phyloP scores from a whole-genome alignment of 2,888 invertebrate genomes.

The Noctua comes region DNA sequence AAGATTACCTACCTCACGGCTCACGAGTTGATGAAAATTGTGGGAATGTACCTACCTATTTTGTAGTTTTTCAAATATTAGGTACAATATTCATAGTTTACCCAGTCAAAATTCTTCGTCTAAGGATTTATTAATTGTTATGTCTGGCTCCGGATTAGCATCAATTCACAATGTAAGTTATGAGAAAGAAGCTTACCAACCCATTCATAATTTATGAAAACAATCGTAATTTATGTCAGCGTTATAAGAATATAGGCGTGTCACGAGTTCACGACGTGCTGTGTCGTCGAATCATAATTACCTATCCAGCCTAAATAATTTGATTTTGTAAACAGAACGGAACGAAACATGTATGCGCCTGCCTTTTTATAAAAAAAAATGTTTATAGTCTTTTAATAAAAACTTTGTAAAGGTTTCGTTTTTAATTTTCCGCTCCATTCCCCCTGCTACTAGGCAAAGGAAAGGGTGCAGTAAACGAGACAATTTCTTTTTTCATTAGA shows the following conservation, averaged over 20 bases:
- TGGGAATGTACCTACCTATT: background rate
- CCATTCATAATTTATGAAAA: background rate
- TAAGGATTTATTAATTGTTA: background rate
- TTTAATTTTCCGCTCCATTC: slow-evolving; percentile 44
- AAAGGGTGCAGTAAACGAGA: slow-evolving; percentile 19
- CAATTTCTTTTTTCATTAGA: background rate
- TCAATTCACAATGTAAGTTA: background rate
- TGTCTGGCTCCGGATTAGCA: background rate
- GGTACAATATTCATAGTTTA: background rate
- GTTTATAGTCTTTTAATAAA: background rate
- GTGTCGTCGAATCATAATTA: slow-evolving; percentile 1
- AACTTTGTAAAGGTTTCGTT: slow-evolving; percentile 6
- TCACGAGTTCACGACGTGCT: background rate
- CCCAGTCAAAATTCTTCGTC: background rate
- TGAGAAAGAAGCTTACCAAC: background rate
- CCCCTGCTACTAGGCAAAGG: slow-evolving; percentile 1
- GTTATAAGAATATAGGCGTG: background rate
- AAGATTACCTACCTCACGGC: background rate
- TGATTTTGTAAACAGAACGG: slow-evolving; percentile 19
- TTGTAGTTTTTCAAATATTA: background rate
- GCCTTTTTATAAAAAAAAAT: slow-evolving; percentile 13
- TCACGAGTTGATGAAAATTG: background rate
- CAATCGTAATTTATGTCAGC: background rate
- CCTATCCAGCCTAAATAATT: slow-evolving; percentile 1
- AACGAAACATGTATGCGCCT: background rate